Conservation (phyloP, 1,140 invertebrate species). For the Chrysomallon squamiferum region DNA sequence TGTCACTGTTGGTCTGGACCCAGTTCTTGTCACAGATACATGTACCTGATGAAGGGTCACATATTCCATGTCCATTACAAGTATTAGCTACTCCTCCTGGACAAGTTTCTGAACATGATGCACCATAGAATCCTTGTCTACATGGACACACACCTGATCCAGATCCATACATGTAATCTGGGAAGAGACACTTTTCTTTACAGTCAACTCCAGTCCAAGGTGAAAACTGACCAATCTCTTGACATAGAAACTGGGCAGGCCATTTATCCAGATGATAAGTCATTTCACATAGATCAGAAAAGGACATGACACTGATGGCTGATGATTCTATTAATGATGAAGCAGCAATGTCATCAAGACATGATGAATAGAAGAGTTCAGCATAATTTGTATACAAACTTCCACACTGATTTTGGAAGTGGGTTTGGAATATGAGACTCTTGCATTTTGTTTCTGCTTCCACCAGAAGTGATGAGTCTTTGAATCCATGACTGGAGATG, state of each 20-base stretch:
- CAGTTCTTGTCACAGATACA: conserved; percentile 32
- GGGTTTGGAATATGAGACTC: too few relatives aligned
- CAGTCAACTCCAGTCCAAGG: conserved; percentile 10
- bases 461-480: too few relatives aligned
- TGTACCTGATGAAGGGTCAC: conserved; percentile 20
- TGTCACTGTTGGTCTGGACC: conserved; percentile 15
- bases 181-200: conserved; percentile 17
- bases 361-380: conserved; percentile 27
- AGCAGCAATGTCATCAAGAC: conserved; percentile 31
- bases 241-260: conserved; percentile 24
- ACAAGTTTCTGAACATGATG: conserved; percentile 21
- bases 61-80: conserved; percentile 28
- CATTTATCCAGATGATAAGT: conserved; percentile 3
- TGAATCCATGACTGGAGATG: too few relatives aligned
- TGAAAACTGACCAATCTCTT: conserved; percentile 10
- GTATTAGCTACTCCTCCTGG: conserved; percentile 22
- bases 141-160: conserved; percentile 16
- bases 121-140: conserved; percentile 31
- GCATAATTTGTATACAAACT: not conserved
- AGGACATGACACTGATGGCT: conserved; percentile 5
- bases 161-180: not conserved
- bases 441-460: too few relatives aligned
- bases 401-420: too few relatives aligned
- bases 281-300: conserved; percentile 18
- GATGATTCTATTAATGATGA: not conserved